Evolutionary conservation across 2,888 invertebrate genomes (phyloP), one percentile per base, ranked within the genome.

Genomic region (Mamestra brassicae): DNA sequence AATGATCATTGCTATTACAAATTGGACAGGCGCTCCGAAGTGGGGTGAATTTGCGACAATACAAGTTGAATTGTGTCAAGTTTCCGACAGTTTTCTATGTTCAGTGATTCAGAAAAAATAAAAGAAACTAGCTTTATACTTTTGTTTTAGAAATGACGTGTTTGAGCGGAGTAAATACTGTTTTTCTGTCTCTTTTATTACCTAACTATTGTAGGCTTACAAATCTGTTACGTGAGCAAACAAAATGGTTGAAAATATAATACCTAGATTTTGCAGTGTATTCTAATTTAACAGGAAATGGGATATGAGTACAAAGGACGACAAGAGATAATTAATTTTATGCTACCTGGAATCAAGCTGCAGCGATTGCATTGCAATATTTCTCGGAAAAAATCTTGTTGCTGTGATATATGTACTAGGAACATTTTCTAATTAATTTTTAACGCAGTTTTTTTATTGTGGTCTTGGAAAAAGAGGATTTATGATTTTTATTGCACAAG

Each of bases 1-100:
- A 85, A 78, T 85, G 85, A 86, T 87, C 71, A 87, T 87, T 87
- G 87, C 83, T 75, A 79, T 86, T 80, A 80, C 77, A 87, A 87
- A 86, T 86, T 79, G 78, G 81, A 86, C 83, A 87, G 87, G 86
- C 87, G 83, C 81, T 74, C 55, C 71, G 71, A 78, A 80, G 65
- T 69, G 64, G 71, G 74, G 66, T 64, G 71, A 85, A 75, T 76
- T 78, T 83, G 78, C 75, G 75, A 85, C 86, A 84, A 85, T 72
- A 80, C 71, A 72, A 74, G 54, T 70, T 71, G 80, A 84, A 77
- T 80, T 82, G 80, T 84, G 86, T 76, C 77, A 80, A 84, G 80
- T 78, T 78, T 70, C 62, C 61, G 78, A 78, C 71, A 70, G 73
- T 67, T 79, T 82, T 71, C 68, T 71, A 60, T 52, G 72, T 45